These are phyloP conservation scores for Phaonia tiefii DNA, from an alignment of 2,888 invertebrate genomes.

Conservation along the genomic window DNA sequence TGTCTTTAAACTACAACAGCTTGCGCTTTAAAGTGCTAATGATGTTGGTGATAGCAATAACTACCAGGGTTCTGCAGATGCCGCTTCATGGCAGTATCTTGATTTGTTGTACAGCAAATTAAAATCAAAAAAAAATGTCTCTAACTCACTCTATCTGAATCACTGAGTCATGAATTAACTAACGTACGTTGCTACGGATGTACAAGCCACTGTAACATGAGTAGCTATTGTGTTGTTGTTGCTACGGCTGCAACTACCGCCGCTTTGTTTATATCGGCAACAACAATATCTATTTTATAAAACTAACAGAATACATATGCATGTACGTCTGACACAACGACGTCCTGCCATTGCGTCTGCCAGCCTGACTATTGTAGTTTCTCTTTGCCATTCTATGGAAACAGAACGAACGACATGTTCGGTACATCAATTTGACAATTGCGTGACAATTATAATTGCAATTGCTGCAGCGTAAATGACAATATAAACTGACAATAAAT, in stretches of 20 bases:
- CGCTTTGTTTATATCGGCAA: not conserved
- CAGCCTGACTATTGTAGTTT: not conserved
- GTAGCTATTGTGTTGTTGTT: conserved; percentile 1
- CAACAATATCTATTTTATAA: too few relatives aligned
- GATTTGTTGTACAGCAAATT: not conserved
- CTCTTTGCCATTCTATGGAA: conserved; percentile 21
- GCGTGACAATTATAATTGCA: conserved; percentile 71
- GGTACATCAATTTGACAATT: conserved; percentile 68
- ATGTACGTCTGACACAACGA: conserved; percentile 28
- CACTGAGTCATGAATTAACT: too few relatives aligned
- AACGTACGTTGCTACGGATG: too few relatives aligned
- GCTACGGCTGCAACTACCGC: conserved; percentile 19
- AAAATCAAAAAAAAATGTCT: too few relatives aligned
- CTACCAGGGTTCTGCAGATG: not conserved
- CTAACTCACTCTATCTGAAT: too few relatives aligned
- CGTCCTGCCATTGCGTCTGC: conserved; percentile 12
- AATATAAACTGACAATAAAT: not conserved
- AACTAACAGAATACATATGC: not conserved
- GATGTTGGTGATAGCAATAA: too few relatives aligned
- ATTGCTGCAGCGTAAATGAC: conserved; percentile 6
- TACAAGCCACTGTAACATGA: conserved; percentile 22
- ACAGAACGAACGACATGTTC: conserved; percentile 30
- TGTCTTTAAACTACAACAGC: too few relatives aligned
- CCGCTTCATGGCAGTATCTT: conserved; percentile 36
- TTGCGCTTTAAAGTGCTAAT: too few relatives aligned